phyloP scores from a whole-genome alignment of 2,797 vertebrate species.

The Notolabrus celidotus region DNA sequence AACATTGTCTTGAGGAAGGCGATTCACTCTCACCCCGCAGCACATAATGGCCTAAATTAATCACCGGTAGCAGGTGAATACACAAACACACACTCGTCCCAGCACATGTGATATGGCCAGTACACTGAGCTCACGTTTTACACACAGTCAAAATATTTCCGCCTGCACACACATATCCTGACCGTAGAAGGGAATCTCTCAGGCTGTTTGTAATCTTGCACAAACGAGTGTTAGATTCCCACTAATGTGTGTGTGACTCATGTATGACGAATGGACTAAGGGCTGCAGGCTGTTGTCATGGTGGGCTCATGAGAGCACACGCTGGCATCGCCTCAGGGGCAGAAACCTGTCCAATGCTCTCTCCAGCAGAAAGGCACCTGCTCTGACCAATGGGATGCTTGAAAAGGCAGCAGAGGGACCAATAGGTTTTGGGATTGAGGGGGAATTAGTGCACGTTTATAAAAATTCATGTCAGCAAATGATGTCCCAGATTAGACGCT shows the following conservation, averaged over 20 bases:
- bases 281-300: slow-evolving; percentile 51
- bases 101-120: slow-evolving; percentile 34
- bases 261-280: slow-evolving; percentile 58
- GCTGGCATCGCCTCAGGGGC: slow-evolving; percentile 46
- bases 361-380: slow-evolving; percentile 25
- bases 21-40: slow-evolving; percentile 51
- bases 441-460: slow-evolving; percentile 59
- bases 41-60: slow-evolving; percentile 65
- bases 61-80: slow-evolving; percentile 63
- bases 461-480: slow-evolving; percentile 61
- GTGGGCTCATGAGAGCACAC: slow-evolving; percentile 60
- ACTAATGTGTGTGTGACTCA: slow-evolving; percentile 70
- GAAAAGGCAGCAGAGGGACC: background rate
- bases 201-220: slow-evolving; percentile 60
- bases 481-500: slow-evolving; percentile 65
- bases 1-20: slow-evolving; percentile 29
- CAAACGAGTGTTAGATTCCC: slow-evolving; percentile 47
- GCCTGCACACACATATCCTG: slow-evolving; percentile 15
- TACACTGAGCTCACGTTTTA: slow-evolving; percentile 36
- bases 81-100: slow-evolving; percentile 7
- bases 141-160: slow-evolving; percentile 28
- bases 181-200: slow-evolving; percentile 59
- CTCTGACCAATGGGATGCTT: slow-evolving; percentile 35
- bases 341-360: slow-evolving; percentile 52
- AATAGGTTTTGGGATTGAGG: slow-evolving; percentile 58